Base-by-base conservation (phyloP, 2,797 vertebrate genomes). In the Clarias pachynema region DNA sequence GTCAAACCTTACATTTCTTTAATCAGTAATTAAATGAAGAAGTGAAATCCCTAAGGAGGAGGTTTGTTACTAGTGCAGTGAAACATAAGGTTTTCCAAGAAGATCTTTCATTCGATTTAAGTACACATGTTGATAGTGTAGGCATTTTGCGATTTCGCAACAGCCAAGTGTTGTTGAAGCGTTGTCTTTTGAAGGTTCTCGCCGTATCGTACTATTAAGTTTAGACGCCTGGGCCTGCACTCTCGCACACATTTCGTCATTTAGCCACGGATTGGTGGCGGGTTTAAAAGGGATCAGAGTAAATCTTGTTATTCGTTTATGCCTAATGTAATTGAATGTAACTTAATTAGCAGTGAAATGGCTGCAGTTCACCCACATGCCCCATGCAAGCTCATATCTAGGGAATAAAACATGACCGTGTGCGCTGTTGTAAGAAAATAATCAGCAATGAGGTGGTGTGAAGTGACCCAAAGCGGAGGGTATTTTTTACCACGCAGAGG, bases 221-320 rank as follows among this genome's bases (percentile, higher is more conserved):
- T 80, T 26, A 8, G n/a, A 80, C 2, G 16, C 60, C 59, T 8
- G 6, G 59, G 34, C n/a, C 44, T 29, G 40, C n/a, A 26, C 34
- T 79, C 77, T 62, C 34, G 3, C 26, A 2, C 74, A 15, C 75
- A 2, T 59, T 78, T 31, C 31, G 31, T 78, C 16, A 37, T 78
- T 34, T 37, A 63, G 60, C 60, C 14, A 44, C 37, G 37, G 60
- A 44, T 26, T 10, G 14, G 34, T 44, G 60, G n/a, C 4, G 60
- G 59, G 78, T 65, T 84, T 70, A 79, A 79, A 62, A 79, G 31
- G 5, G 22, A 60, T 62, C 10, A 37, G 22, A 15, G 44, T n/a
- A 37, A 79, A 62, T n/a, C 57, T 62, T 18, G 57, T 84, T 88
- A 62, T 80, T 79, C 16, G 7, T 60, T 77, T 78, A 82, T 57